Evolutionary conservation across 2,113 vertebrate species (phyloP).

Genomic region (Centropristis striata): DNA sequence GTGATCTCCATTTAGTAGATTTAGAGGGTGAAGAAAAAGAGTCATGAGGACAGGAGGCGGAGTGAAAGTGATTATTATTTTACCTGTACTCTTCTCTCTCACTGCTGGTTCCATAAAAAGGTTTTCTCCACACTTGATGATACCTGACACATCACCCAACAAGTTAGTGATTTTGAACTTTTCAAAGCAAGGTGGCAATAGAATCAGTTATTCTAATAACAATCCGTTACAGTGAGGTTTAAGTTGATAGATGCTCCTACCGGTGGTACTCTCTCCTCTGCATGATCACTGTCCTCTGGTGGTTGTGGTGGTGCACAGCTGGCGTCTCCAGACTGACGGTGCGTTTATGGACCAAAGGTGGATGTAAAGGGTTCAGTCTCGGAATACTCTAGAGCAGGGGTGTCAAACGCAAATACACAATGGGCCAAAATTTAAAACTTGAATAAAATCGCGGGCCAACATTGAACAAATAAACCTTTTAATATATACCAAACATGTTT

Average conservation of each 20-base stretch:
- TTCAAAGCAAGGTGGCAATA: not conserved
- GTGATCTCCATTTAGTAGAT: not conserved
- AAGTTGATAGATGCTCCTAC: constrained; percentile 14
- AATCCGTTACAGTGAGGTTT: not conserved
- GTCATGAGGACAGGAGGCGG: not conserved
- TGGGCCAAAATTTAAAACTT: too few species aligned
- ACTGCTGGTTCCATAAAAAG: constrained; percentile 80
- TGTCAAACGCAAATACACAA: too few species aligned
- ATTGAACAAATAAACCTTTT: too few species aligned
- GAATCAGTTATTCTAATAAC: not conserved
- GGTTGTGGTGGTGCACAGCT: constrained; percentile 81
- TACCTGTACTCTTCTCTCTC: constrained; percentile 85
- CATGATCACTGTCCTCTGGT: constrained; percentile 81
- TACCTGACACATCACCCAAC: constrained; percentile 51
- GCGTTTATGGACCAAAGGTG: constrained; percentile 74
- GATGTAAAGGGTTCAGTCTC: constrained; percentile 81
- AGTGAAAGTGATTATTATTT: not conserved
- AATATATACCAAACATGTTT: too few species aligned
- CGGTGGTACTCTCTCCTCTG: constrained; percentile 80
- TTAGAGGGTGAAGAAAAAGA: not conserved
- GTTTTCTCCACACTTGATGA: constrained; percentile 83
- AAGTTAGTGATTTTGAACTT: constrained; percentile 29
- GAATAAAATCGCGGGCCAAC: too few species aligned
- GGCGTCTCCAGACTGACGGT: constrained; percentile 82
- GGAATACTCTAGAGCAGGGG: constrained; percentile 68